These are phyloP conservation scores for Muraenolepis orangiensis DNA, from an alignment of 2,797 vertebrate genomes.

Conservation along the genomic window DNA sequence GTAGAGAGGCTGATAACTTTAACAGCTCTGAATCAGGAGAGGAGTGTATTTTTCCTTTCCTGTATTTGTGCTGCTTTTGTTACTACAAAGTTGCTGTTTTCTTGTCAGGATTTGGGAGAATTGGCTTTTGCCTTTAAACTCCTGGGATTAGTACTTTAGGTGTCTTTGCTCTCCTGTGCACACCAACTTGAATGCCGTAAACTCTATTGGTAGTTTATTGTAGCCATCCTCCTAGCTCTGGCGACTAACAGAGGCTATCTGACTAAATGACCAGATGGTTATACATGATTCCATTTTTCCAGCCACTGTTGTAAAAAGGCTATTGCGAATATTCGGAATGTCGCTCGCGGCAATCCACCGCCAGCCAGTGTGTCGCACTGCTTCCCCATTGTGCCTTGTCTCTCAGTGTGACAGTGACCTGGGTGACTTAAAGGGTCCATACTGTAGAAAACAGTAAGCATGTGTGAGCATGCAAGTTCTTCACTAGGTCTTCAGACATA, in stretches of 20 bases:
- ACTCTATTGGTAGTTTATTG: conserved; percentile 66
- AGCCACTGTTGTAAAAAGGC: conserved; percentile 48
- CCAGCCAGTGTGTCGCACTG: background rate
- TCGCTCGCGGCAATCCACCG: background rate
- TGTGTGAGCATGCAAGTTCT: background rate
- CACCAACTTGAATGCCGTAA: too few species aligned
- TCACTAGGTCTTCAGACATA: too few species aligned
- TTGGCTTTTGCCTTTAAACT: too few species aligned
- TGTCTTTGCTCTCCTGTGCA: too few species aligned
- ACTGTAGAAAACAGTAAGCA: background rate
- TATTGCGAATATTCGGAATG: conserved; percentile 3
- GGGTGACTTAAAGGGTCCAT: background rate
- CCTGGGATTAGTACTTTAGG: too few species aligned
- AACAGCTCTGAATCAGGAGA: conserved; percentile 33
- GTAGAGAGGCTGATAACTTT: conserved; percentile 35
- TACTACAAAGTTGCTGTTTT: too few species aligned
- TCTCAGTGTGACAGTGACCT: too few species aligned
- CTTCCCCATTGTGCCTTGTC: too few species aligned
- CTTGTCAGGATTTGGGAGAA: too few species aligned
- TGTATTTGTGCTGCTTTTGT: too few species aligned
- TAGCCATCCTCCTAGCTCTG: conserved; percentile 90
- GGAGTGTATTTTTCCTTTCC: background rate
- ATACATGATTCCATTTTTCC: conserved; percentile 53
- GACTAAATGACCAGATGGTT: conserved; percentile 62
- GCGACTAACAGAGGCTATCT: conserved; percentile 75